A percentile compares a stretch with the other conserved stretches of the same genome.
Evolutionary conservation across 2,113 vertebrate species (phyloP).

Genomic region (Tachycineta bicolor): DNA sequence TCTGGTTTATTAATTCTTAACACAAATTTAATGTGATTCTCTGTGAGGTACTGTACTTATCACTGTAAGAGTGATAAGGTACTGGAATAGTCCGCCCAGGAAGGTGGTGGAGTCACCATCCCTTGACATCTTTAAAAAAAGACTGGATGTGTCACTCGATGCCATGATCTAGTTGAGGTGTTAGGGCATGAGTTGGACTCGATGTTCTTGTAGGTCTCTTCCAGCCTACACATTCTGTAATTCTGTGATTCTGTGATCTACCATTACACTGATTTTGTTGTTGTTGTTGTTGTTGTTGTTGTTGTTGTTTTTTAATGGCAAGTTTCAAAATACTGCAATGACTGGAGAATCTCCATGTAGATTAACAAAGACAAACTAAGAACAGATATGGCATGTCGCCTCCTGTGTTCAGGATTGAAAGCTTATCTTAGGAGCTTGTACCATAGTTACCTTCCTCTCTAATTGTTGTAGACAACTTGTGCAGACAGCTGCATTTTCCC

Average conservation of each 20-base stretch:
- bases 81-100: no score
- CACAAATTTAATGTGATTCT: not conserved
- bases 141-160: no score
- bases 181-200: no score
- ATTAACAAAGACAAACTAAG: not conserved
- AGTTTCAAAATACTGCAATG: not conserved
- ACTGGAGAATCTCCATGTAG: not conserved
- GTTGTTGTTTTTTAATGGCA: not conserved
- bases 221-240: no score
- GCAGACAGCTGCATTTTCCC: not conserved
- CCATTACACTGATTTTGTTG: not conserved
- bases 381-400: not conserved
- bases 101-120: no score
- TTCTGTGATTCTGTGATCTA: not conserved
- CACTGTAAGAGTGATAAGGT: no score
- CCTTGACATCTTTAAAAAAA: no score
- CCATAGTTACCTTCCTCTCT: not conserved
- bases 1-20: not conserved
- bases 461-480: rapidly evolving
- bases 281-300: not conserved
- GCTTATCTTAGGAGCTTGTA: not conserved
- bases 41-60: not conserved
- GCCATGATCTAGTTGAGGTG: no score
- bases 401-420: not conserved
- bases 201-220: no score